phyloP scores from a whole-genome alignment of 2,113 vertebrate species.

The Dipodomys ordii region DNA sequence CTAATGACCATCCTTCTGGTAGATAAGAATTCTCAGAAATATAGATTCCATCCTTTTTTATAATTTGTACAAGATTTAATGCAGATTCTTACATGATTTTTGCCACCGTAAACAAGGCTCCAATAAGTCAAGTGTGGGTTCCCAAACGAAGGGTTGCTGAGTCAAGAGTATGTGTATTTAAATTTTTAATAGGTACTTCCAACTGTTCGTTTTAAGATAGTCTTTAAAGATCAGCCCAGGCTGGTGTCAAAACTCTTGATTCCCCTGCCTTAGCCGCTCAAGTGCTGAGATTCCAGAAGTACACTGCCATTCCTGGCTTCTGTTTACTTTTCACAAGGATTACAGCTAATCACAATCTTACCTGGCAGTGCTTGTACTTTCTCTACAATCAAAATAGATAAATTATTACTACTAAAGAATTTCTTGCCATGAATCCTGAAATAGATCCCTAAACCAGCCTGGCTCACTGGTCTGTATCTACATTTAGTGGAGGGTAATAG shows the following conservation, averaged over 20 bases:
- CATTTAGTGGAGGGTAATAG: background rate
- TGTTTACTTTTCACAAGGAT: conserved; percentile 5
- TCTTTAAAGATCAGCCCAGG: background rate
- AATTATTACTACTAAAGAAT: conserved; percentile 9
- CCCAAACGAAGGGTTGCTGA: background rate
- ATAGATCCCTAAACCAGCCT: background rate
- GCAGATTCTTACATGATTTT: background rate
- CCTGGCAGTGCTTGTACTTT: background rate
- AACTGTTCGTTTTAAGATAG: background rate
- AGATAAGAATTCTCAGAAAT: too few species aligned
- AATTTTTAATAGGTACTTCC: conserved; percentile 6
- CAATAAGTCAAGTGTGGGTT: background rate
- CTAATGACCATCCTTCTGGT: background rate
- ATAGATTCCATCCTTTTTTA: background rate
- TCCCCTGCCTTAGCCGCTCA: background rate
- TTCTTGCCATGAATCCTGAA: background rate
- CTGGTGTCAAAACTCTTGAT: background rate
- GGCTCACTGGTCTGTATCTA: background rate
- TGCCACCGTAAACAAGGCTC: background rate
- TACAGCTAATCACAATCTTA: background rate
- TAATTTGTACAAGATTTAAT: background rate
- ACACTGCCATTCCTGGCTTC: background rate
- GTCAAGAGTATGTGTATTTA: background rate
- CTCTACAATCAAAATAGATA: conserved; percentile 26
- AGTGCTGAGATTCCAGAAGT: background rate